Evolutionary conservation across 2,797 vertebrate genomes (phyloP), one percentile per base, ranked within the genome.

Genomic region (Sebastes vulpes): DNA sequence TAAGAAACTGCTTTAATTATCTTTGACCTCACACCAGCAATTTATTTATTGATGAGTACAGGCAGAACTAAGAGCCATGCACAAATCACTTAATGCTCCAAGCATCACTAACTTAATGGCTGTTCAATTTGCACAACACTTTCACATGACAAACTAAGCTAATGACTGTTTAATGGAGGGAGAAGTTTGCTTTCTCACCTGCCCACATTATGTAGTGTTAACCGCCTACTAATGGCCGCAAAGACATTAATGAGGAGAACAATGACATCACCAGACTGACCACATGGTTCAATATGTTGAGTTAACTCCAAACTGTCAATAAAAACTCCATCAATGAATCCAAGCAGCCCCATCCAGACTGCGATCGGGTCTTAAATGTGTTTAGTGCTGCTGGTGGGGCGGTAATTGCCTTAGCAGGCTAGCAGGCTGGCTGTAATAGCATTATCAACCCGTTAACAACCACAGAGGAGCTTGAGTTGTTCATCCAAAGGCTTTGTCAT

Each of bases 261-360:
- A 53, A 89, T 95, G 94, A 95, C 94, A 95, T 96, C 95, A 95
- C 54, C 83, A 29, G 76, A 83, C 58, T 65, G 83, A 83, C 85
- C 81, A 28, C 80, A 81, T 42, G 72, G 77, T 86, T 95, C 80
- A 79, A 87, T 92, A 82, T 16, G 35, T 72, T 71, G 79, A 91
- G 89, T 95, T 93, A 94, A 94, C 77, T 78, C 70, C 76, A 81
- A 85, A 63, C 89, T 87, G 90, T 93, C 94, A 90, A 95, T 94
- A 93, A 90, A 90, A 90, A 72, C 69, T 86, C 88, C 89, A 95
- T 95, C 87, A 89, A 84, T 84, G 79, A 91, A 90, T 82, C 77
- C 75, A 79, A 79, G 78, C 89, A 81, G 64, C 48, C 75, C 74
- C 69, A 87, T 82, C 82, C 84, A 84, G 87, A 75, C 89, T 68